Percentiles rank a stretch among this genome's conserved stretches.
Conservation (phyloP, 2,797 vertebrate genomes). For the Falco rusticolus region DNA sequence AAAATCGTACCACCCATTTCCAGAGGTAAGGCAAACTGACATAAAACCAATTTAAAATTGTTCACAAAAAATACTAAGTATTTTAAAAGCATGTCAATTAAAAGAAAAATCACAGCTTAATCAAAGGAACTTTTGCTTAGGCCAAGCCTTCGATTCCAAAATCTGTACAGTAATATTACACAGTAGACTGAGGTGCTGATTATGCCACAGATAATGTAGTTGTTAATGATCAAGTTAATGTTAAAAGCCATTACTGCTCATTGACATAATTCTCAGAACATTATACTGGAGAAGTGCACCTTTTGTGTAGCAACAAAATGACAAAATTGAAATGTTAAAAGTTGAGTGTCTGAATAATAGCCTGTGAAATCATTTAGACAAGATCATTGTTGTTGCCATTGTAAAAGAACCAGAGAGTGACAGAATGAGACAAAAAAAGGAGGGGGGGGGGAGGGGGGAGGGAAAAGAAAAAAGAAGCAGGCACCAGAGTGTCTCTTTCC, state of each 20-base stretch:
- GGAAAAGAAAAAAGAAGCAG: neutral
- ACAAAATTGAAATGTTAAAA: slow-evolving; percentile 85
- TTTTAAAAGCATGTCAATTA: neutral
- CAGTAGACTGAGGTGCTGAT: slow-evolving; percentile 78
- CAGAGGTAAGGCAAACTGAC: neutral
- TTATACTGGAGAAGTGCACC: slow-evolving; percentile 81
- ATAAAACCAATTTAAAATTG: neutral
- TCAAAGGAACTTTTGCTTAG: slow-evolving; percentile 9
- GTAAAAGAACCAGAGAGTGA: slow-evolving; percentile 78
- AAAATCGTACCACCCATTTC: neutral
- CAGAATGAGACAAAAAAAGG: slow-evolving; percentile 68
- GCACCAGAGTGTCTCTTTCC: slow-evolving; percentile 58
- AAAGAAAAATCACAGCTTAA: slow-evolving; percentile 6
- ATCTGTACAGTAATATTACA: slow-evolving; percentile 68
- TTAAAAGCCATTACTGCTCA: slow-evolving; percentile 83
- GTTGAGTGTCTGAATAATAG: slow-evolving; percentile 83
- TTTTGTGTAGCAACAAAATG: slow-evolving; percentile 83
- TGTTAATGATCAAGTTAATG: slow-evolving; percentile 84
- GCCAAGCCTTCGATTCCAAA: slow-evolving; percentile 63
- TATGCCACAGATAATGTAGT: slow-evolving; percentile 80
- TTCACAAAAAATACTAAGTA: neutral
- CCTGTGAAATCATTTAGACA: slow-evolving; percentile 84
- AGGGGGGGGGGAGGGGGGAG: neutral
- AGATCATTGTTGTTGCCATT: slow-evolving; percentile 80
- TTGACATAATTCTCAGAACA: slow-evolving; percentile 83